Evolutionary conservation across 1,140 invertebrate genomes (phyloP).

Genomic region (Nephila pilipes): DNA sequence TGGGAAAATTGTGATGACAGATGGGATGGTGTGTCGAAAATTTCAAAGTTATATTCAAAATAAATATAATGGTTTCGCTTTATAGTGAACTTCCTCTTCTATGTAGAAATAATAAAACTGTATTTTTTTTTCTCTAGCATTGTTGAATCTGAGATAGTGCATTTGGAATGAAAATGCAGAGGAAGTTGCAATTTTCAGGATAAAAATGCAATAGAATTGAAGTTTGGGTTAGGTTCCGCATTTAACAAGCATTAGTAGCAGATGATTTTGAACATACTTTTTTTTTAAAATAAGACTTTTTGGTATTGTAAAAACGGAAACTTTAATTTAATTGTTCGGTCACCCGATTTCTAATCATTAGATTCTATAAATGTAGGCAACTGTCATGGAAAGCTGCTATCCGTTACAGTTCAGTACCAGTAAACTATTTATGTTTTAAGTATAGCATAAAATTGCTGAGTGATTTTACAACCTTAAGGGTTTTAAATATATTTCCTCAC

Average conservation of each 20-base stretch:
- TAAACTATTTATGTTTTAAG: too few relatives aligned
- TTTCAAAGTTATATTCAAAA: background rate
- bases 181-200: background rate
- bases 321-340: background rate
- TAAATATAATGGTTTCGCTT: slow-evolving; percentile 14
- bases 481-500: too few relatives aligned
- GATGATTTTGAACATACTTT: background rate
- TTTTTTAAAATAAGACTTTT: background rate
- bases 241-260: background rate
- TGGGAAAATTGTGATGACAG: slow-evolving; percentile 51
- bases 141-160: too few relatives aligned
- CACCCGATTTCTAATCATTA: background rate
- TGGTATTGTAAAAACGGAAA: background rate
- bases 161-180: background rate
- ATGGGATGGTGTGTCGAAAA: slow-evolving; percentile 4
- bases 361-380: background rate
- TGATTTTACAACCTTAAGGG: too few relatives aligned
- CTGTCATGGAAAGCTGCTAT: too few relatives aligned
- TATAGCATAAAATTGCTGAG: too few relatives aligned
- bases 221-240: background rate
- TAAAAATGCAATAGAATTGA: background rate
- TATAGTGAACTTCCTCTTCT: background rate
- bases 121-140: background rate
- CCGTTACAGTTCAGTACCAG: too few relatives aligned
- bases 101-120: background rate